Evolutionary conservation across 2,888 invertebrate genomes (phyloP).

Genomic region (Cabera pusaria): DNA sequence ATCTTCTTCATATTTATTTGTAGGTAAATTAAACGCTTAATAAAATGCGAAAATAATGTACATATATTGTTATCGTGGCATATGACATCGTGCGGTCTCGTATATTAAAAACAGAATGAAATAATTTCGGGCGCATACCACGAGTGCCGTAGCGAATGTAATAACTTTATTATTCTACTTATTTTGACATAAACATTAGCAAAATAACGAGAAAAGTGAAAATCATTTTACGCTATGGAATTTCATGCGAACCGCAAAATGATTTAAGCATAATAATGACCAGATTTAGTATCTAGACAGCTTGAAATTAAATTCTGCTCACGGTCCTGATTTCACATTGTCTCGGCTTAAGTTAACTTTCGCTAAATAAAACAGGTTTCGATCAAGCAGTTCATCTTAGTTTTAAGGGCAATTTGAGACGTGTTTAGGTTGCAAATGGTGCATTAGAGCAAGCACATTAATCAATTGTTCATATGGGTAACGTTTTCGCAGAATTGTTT

Average conservation of each 20-base stretch:
- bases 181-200: conserved; percentile 14
- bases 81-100: conserved; percentile 15
- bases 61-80: conserved; percentile 6
- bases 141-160: conserved; percentile 7
- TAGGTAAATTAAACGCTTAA: conserved; percentile 3
- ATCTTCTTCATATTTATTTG: not conserved
- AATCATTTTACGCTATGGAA: conserved; percentile 11
- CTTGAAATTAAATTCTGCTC: conserved; percentile 13
- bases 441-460: too few species aligned
- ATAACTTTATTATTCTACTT: conserved; percentile 20
- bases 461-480: too few species aligned
- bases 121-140: conserved; percentile 15
- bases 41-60: conserved; percentile 7
- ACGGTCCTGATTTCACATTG: conserved; percentile 11
- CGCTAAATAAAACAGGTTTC: conserved; percentile 15
- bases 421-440: conserved; percentile 10
- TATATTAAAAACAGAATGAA: conserved; percentile 22
- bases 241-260: conserved; percentile 13
- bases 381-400: conserved; percentile 16
- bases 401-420: conserved; percentile 19
- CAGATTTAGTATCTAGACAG: conserved; percentile 8
- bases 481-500: too few species aligned
- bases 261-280: conserved; percentile 11
- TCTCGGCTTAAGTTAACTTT: conserved; percentile 10
- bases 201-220: conserved; percentile 8